These are phyloP conservation scores for Sicus ferrugineus DNA, from an alignment of 2,888 invertebrate species.

Conservation along the genomic window DNA sequence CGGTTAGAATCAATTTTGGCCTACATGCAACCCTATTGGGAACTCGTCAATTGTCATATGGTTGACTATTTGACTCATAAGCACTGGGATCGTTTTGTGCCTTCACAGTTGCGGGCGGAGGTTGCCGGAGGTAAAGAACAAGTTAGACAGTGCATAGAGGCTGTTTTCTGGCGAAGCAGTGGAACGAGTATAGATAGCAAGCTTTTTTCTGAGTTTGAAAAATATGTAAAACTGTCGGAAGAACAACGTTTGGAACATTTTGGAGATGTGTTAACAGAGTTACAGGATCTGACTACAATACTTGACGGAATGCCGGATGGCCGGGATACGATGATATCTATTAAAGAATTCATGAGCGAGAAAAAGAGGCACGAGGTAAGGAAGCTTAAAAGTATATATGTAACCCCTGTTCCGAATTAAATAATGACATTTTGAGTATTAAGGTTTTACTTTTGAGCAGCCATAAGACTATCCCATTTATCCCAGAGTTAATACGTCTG, in stretches of 20 bases:
- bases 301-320: slow-evolving; percentile 46
- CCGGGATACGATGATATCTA: slow-evolving; percentile 43
- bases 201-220: slow-evolving; percentile 41
- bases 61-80: slow-evolving; percentile 75
- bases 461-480: too few species aligned
- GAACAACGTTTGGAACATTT: slow-evolving; percentile 45
- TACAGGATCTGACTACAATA: slow-evolving; percentile 59
- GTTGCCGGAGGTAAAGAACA: slow-evolving; percentile 62
- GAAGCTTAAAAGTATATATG: too few species aligned
- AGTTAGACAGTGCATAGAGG: slow-evolving; percentile 63
- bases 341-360: slow-evolving; percentile 77
- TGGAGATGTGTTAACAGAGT: slow-evolving; percentile 48
- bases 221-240: slow-evolving; percentile 46
- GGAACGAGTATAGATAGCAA: background rate
- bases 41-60: slow-evolving; percentile 80
- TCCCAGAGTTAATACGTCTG: too few species aligned
- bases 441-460: too few species aligned
- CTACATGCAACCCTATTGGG: slow-evolving; percentile 70
- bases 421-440: too few species aligned
- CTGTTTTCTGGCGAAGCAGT: slow-evolving; percentile 65
- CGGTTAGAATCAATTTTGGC: slow-evolving; percentile 67
- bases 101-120: slow-evolving; percentile 67
- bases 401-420: too few species aligned
- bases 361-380: slow-evolving; percentile 85
- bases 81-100: slow-evolving; percentile 72